Base-by-base conservation (phyloP, 2,113 vertebrate species). In the Arizona elegans region DNA sequence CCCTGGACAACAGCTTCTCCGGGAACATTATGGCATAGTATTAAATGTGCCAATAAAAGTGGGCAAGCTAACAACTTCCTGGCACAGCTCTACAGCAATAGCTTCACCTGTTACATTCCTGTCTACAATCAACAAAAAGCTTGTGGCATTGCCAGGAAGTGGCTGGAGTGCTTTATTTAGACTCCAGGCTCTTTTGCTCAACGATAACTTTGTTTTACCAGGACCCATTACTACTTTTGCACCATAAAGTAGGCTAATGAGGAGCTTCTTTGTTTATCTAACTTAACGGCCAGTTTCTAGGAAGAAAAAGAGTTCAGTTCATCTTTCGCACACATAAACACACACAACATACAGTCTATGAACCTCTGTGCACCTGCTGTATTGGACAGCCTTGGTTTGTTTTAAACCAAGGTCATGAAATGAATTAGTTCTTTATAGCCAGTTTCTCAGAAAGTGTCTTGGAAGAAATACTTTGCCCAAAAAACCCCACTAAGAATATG, bases 321-420 rank as follows among this genome's bases (percentile, higher is more conserved):
- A 19, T 55, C 58, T 21, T 8, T 65, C 75, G 3, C 54, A 50
- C 54, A 17, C 33, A n/a, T 15, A 13, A 65, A 13, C 29, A 24
- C 58, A n/a, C 26, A 50, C 47, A 29, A 26, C 23, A 21, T 50
- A n/a, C 65, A 38, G 94, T 91, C 26, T 92, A 92, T 94, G 93
- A 93, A 86, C 38, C 38, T 94, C 91, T 93, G 62, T 95, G 96
- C 96, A 96, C 94, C 88, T 94, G 92, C 94, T 97, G 93, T 91
- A 94, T 93, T 81, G 95, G 87, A 91, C 90, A 94, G 92, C 92
- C 75, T 56, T 24, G 95, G 93, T 96, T 97, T 97, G 94, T 47
- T 97, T 96, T 95, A 91, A 81, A 94, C 93, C 96, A 97, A 97
- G 95, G 96, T 96, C 95, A 91, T 75, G 93, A 92, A 90, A 95